Evolutionary conservation across 1,140 invertebrate species (phyloP), one percentile per base, ranked within the genome.

Genomic region (Aphaenogaster floridana): DNA sequence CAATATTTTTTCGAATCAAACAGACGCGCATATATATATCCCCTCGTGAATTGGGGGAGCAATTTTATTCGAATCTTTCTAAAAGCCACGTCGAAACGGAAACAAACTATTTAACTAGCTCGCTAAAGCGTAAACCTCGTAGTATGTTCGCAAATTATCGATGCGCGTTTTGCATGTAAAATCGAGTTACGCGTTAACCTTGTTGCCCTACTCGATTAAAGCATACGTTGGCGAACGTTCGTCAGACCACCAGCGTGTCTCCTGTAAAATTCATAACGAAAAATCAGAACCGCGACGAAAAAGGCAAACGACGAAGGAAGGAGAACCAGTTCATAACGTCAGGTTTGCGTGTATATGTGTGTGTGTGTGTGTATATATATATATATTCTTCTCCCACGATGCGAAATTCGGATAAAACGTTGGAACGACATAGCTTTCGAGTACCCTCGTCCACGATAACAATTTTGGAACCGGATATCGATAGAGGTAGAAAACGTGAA

Each of bases 71-170:
- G 28, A 15, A n/a, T 83, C 54, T 59, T 48, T 39, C 17, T 15
- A 8, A 57, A 83, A 61, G 69, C n/a, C 28, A 17, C n/a, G 54
- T 39, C 4, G 15, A 34, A 72, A 83, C 66, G 45, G 36, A 72
- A 83, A 74, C 68, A 74, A 84, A 84, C 69, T 84, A 48, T 48
- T 76, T 74, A 76, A 83, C 52, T 74, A 83, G 50, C 54, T 74
- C n/a, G 69, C 69, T 74, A 61, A 84, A 84, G 80, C 80, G 54
- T 59, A 63, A 74, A 63, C 80, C 71, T 42, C 45, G 45, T 39
- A 61, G 80, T n/a, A 50, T 28, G 72, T 84, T 81, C 57, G 83
- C 63, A 89, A 89, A 87, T 90, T 90, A 79, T 42, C 71, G 85
- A 87, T 48, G 72, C 52, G 28, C 78, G 57, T 84, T 87, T 87